Base-by-base conservation (phyloP, 92 coral and sea anemone genomes). In the Virgularia gustaviana region DNA sequence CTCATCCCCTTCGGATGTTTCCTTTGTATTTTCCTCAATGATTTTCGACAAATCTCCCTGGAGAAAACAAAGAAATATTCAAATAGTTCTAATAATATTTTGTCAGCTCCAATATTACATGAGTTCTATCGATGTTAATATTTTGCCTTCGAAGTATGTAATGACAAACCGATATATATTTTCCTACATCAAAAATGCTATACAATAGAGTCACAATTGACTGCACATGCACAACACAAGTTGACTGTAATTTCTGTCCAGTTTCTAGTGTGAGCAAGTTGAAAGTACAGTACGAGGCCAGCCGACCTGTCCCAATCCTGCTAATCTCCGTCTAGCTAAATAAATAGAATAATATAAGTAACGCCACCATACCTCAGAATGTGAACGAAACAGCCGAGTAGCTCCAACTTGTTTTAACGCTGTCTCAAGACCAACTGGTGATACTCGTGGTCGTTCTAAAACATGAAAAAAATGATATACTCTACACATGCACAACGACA, bases 371-470 rank as follows among this genome's bases (percentile, higher is more conserved):
- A 89, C 98, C 88, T 92, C 98, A 11, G 98, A 92, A 67, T 80
- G 90, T 18, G 98, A 92, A 63, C 98, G 83, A 80, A 86, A 92
- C n/a, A 92, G 63, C 67, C 81, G 81, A n/a, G 83, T 87, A 56
- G 85, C 89, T 43, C 98, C 98, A 52, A 92, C 96, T 80, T 92
- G 85, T 57, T 92, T 89, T 72, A 92, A 66, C 1, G 98, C 98
- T 70, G 98, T 92, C 75, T 92, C 98, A 28, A 92, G 90, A 13
- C 98, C 98, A 47, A 92, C 88, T 0, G 90, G 83, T 0, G 96
- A 85, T 16, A 89, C 87, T 4, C 67, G 96, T 44, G 94, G 92
- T 29, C 80, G 83, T 44, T 85, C 89, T 88, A 54, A 22, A 13
- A 34, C 37, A 63, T 16, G 4, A 45, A 66, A 33, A 22, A 29